Base-by-base conservation (phyloP, 1,140 invertebrate genomes). In the Pemphigus obesinymphae region DNA sequence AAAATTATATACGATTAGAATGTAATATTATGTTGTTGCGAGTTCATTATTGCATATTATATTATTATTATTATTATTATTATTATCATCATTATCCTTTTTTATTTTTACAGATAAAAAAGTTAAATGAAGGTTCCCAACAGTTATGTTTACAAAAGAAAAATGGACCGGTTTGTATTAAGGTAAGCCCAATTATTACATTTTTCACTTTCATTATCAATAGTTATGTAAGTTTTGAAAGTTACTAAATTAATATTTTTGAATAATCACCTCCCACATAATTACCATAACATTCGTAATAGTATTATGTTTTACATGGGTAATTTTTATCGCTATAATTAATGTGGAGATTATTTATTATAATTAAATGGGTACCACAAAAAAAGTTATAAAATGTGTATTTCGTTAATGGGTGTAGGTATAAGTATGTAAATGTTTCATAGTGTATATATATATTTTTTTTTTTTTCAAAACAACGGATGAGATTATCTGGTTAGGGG, bases 31-130 rank as follows among this genome's bases (percentile, higher is more conserved):
- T 43, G 11, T 45, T 48, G 1, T 1, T 29, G 2, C n/a, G 26
- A 72, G 6, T 31, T 45, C 43, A 45, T n/a, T n/a, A 11, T 68
- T 3, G n/a, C 4, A 1, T 40, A 37, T 70, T 68, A 45, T 68
- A 43, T 70, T 45, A 3, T 0, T 48, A 29, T 48, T 72, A 0
- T 20, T 72, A 48, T 34, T 48, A 31, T 73, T 31, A 48, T 48
- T 31, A 20, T 48, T 50, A 48, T 50, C 11, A 45, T 20, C 43
- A 26, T 29, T 72, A 23, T 45, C 8, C 4, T 58, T 43, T 58
- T 17, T 13, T 61, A 61, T 29, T 72, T 78, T 80, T 80, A 2
- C 40, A 80, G 76, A 80, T 80, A 45, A 80, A 80, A 80, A 80
- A 80, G 34, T 17, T 80, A 8, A 80, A 80, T 2, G 76, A 80